phyloP scores from a whole-genome alignment of 1,140 invertebrate genomes.

The Lerema accius region DNA sequence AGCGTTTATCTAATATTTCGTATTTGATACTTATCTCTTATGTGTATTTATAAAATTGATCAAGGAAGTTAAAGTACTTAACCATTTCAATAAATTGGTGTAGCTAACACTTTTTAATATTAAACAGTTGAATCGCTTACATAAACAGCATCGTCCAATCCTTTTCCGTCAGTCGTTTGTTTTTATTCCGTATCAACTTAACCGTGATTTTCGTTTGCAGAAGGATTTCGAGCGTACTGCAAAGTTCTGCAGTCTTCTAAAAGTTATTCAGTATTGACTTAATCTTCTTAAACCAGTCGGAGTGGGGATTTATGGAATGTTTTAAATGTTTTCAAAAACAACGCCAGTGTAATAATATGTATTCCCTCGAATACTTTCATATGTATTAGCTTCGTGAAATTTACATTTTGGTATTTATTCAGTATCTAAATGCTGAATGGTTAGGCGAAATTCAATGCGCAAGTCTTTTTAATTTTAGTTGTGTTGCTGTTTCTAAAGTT shows the following conservation, averaged over 20 bases:
- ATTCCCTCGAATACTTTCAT: too few species aligned
- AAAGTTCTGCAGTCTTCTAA: slow-evolving; percentile 11
- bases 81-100: too few species aligned
- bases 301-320: slow-evolving; percentile 5
- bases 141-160: slow-evolving; percentile 3
- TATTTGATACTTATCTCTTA: too few species aligned
- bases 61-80: too few species aligned
- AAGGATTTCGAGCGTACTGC: slow-evolving; percentile 13
- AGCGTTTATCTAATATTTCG: too few species aligned
- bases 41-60: too few species aligned
- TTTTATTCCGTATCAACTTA: slow-evolving; percentile 6
- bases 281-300: slow-evolving; percentile 3
- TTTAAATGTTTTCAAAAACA: slow-evolving; percentile 7
- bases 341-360: too few species aligned
- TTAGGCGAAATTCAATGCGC: too few species aligned
- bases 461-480: too few species aligned
- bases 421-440: too few species aligned
- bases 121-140: background rate
- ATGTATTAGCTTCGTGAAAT: too few species aligned
- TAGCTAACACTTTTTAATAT: background rate
- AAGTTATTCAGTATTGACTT: slow-evolving; percentile 25
- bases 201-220: slow-evolving; percentile 21
- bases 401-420: background rate
- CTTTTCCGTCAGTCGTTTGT: background rate
- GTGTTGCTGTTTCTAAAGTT: too few species aligned